Evolutionary conservation across 2,888 invertebrate species (phyloP).

Genomic region (Nasonovia ribisnigri): DNA sequence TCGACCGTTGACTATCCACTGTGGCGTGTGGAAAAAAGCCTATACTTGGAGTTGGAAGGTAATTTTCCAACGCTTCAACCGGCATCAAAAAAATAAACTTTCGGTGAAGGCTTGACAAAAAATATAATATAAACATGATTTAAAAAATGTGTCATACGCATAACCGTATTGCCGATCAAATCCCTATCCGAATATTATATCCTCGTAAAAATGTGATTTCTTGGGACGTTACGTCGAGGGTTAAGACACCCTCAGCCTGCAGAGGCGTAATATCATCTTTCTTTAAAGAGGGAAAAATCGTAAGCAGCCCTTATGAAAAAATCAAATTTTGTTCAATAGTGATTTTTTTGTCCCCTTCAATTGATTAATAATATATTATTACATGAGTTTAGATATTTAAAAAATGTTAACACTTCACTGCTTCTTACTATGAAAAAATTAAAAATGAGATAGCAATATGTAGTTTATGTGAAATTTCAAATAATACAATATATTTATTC

Average conservation of each 20-base stretch:
- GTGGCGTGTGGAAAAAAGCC: background rate
- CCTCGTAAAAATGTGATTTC: background rate
- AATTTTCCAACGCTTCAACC: background rate
- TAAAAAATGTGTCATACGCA: slow-evolving; percentile 14
- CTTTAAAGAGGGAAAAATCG: background rate
- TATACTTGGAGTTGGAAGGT: background rate
- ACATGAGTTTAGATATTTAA: background rate
- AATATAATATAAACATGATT: background rate
- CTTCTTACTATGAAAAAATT: background rate
- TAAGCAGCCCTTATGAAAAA: background rate
- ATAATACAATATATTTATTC: too few species aligned
- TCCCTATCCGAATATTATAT: background rate
- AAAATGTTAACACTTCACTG: background rate
- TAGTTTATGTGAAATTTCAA: background rate
- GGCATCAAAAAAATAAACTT: background rate
- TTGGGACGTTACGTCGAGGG: background rate
- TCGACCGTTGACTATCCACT: background rate
- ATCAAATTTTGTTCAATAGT: background rate
- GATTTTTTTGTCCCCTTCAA: background rate
- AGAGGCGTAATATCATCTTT: background rate
- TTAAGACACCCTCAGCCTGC: background rate
- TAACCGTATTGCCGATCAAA: background rate
- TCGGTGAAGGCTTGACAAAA: background rate
- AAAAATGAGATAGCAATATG: background rate
- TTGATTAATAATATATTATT: background rate